Base-by-base conservation (phyloP, 1,140 invertebrate genomes). In the Papilio helenus region DNA sequence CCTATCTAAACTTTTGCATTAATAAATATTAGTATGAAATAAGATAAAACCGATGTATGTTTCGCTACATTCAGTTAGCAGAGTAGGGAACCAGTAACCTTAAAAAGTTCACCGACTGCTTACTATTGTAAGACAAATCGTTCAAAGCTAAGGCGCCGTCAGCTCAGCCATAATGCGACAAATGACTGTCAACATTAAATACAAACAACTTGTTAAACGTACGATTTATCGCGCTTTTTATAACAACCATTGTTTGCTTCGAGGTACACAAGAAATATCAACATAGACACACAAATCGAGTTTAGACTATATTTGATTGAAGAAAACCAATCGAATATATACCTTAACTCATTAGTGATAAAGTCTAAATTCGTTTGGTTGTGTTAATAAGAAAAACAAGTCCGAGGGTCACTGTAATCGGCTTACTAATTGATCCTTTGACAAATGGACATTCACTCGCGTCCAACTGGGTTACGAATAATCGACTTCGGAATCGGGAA, bases 341-440 rank as follows among this genome's bases (percentile, higher is more conserved):
- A 34, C 34, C 49, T 34, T 76, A 34, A 76, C 3, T 9, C 9
- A 10, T 5, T 26, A 7, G 10, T 26, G 2, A 2, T 51, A 49
- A 23, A 42, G 72, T 49, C 72, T 23, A 51, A 55, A 55, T 18
- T 76, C 26, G 4, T 76, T 58, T 18, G 49, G 3, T 29, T 10
- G 23, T 49, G n/a, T 49, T 16, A 65, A 65, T 65, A 65, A 65
- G 23, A 65, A 65, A 44, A 58, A 51, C 46, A 51, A 29, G 73
- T 76, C 73, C 9, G 49, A n/a, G 46, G 73, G 73, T 76, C 73
- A 76, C 26, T 49, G 76, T 81, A 81, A 81, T 79, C 80, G 80
- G 80, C 80, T 81, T 81, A 79, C 78, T 81, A 81, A 81, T 81
- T 74, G 80, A 79, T 81, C 77, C 74, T 55, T 55, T 79, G 74